Percentiles rank a stretch among this genome's conserved stretches.
phyloP scores from a whole-genome alignment of 2,113 vertebrate species.

The Benitochromis conjunctus region DNA sequence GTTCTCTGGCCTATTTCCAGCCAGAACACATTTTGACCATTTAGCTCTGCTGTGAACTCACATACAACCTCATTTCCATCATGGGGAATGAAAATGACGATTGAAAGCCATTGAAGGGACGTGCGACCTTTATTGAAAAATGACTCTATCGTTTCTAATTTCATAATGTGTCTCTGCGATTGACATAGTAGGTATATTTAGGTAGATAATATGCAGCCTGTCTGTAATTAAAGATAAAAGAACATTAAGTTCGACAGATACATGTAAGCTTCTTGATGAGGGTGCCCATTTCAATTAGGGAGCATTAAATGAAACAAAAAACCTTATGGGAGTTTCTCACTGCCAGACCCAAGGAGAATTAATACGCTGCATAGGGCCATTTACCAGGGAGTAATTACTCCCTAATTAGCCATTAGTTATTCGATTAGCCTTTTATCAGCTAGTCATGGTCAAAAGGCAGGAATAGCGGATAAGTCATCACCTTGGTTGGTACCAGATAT shows the following conservation, averaged over 20 bases:
- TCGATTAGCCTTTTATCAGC: constrained; percentile 78
- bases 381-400: constrained; percentile 73
- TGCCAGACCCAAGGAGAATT: constrained; percentile 70
- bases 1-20: neutral
- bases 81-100: neutral
- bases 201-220: constrained; percentile 47
- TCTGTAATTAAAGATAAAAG: constrained; percentile 69
- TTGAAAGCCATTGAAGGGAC: neutral
- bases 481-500: constrained; percentile 65
- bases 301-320: constrained; percentile 70
- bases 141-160: constrained; percentile 42
- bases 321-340: constrained; percentile 67
- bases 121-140: constrained; percentile 55
- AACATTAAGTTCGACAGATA: constrained; percentile 69
- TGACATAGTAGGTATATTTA: constrained; percentile 18
- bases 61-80: constrained; percentile 25
- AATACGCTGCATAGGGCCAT: constrained; percentile 69
- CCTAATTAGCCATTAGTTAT: constrained; percentile 80
- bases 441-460: constrained; percentile 74
- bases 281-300: constrained; percentile 75
- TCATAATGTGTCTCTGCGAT: constrained; percentile 28
- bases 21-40: constrained; percentile 28
- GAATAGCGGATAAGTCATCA: constrained; percentile 69
- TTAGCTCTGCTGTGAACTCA: constrained; percentile 41
- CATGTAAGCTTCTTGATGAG: constrained; percentile 70